Evolutionary conservation across 2,797 vertebrate genomes (phyloP).

Genomic region (Eulemur mongoz): DNA sequence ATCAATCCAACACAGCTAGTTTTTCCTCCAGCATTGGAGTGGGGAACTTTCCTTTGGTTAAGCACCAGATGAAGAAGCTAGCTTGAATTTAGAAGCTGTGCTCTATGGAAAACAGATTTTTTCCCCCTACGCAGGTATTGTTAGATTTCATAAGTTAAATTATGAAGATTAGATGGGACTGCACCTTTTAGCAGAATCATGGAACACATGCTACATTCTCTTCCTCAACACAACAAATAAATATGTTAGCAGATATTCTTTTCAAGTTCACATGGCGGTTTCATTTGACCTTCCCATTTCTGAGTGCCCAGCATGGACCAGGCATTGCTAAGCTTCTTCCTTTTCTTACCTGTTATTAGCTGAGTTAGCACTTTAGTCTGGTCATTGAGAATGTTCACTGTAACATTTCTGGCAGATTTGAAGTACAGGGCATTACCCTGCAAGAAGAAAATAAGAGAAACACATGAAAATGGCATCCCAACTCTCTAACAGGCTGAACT

Average conservation of each 20-base stretch:
- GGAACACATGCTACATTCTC: not conserved
- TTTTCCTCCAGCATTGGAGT: not conserved
- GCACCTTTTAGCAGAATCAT: not conserved
- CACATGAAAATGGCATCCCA: conserved; percentile 39
- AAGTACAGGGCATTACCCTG: conserved; percentile 96
- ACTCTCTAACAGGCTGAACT: not conserved
- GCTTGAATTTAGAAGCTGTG: not conserved
- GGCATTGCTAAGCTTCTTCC: not conserved
- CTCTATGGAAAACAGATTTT: not conserved
- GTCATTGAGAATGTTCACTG: conserved; percentile 95
- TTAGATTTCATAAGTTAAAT: not conserved
- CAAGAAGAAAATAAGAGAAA: conserved; percentile 72
- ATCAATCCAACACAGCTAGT: not conserved
- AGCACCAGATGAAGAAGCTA: not conserved
- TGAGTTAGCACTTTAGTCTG: conserved; percentile 96
- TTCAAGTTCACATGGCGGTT: not conserved
- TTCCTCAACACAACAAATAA: not conserved
- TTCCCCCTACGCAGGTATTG: not conserved
- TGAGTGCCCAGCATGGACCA: not conserved
- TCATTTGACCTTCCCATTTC: not conserved
- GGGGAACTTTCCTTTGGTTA: not conserved
- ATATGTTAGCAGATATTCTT: not conserved
- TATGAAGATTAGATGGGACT: not conserved
- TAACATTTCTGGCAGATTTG: conserved; percentile 98
- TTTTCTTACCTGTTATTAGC: conserved; percentile 93